Conservation (phyloP, 2,888 invertebrate genomes). For the Rambutsinella grinnellia region DNA sequence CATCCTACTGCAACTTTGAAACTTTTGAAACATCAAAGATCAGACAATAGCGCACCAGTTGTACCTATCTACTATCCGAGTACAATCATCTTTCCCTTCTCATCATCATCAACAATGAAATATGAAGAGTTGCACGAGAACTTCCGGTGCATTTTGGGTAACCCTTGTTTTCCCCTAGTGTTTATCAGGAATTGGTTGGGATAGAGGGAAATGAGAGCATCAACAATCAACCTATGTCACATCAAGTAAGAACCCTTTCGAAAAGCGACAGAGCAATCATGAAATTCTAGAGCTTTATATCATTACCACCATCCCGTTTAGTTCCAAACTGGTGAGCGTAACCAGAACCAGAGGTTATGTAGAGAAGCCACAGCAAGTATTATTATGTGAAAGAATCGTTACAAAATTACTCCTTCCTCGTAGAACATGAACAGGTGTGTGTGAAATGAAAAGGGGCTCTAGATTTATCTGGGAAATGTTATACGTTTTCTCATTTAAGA, state of each 20-base stretch:
- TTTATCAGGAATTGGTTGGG: background rate
- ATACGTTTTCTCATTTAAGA: no score
- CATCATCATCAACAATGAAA: conserved; percentile 4
- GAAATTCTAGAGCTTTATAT: background rate
- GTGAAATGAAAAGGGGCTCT: no score
- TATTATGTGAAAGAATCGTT: no score
- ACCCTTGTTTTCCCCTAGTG: conserved; percentile 4
- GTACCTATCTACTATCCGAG: background rate
- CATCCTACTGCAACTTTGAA: no score
- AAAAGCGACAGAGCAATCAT: background rate
- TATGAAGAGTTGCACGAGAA: conserved; percentile 18
- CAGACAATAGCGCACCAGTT: background rate
- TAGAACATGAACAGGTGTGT: no score
- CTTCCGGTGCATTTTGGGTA: conserved; percentile 41
- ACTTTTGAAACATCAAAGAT: no score
- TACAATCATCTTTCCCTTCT: background rate
- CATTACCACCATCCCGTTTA: conserved; percentile 21
- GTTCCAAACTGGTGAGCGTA: conserved; percentile 45
- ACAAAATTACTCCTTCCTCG: no score
- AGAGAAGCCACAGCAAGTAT: background rate
- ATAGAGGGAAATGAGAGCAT: conserved; percentile 10
- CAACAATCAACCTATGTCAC: background rate
- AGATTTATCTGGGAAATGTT: no score
- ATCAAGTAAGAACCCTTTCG: conserved; percentile 4
- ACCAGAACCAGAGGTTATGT: conserved; percentile 17